Percentiles rank a stretch among this genome's conserved stretches.
Conservation (phyloP, 30 jellyfish, hydroid and myxozoan genomes). For the Aurelia sp. region DNA sequence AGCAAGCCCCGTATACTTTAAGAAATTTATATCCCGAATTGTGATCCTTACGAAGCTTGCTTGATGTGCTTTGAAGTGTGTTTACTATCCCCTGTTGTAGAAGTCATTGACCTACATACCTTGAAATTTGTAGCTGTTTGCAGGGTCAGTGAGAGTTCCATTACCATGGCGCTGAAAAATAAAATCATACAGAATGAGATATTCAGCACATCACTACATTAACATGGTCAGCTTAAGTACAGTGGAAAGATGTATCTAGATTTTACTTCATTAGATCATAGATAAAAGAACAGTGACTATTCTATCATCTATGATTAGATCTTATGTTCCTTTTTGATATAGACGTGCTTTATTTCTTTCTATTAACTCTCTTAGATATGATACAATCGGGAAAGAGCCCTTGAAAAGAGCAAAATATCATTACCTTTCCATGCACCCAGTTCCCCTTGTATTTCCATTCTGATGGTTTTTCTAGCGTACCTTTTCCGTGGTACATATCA, state of each 20-base stretch:
- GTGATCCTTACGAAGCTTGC: not conserved
- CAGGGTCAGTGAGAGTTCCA: slow-evolving; percentile 70
- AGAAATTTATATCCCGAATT: not conserved
- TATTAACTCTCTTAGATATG: no score
- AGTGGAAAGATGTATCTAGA: no score
- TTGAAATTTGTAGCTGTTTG: slow-evolving; percentile 67
- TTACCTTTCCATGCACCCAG: slow-evolving; percentile 91
- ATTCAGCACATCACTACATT: no score
- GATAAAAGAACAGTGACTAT: no score
- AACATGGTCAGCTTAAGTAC: no score
- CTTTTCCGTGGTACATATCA: slow-evolving; percentile 74
- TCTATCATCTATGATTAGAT: no score
- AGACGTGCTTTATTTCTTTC: no score
- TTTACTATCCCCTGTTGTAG: not conserved
- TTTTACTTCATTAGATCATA: no score
- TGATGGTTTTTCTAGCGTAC: slow-evolving; percentile 57
- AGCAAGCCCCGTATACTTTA: no score
- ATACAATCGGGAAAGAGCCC: not conserved
- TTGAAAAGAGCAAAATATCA: not conserved
- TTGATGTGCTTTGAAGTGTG: no score
- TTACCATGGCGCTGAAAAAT: slow-evolving; percentile 64
- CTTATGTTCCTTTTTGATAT: no score
- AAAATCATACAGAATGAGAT: not conserved
- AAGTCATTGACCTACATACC: slow-evolving; percentile 31
- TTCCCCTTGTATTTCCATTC: slow-evolving; percentile 83